phyloP scores from a whole-genome alignment of 1,140 invertebrate genomes.

The Trichoplusia ni region DNA sequence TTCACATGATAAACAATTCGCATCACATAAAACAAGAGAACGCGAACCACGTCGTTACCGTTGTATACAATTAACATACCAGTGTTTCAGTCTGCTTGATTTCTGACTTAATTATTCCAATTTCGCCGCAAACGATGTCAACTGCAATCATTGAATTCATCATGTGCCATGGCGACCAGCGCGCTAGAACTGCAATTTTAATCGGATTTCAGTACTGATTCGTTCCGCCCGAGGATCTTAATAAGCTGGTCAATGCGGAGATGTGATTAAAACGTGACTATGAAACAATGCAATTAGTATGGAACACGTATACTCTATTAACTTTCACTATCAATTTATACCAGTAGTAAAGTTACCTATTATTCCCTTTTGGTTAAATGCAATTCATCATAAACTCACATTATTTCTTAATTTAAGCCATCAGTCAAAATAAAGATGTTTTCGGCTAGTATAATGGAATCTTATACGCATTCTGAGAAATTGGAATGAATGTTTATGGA shows the following conservation, averaged over 20 bases:
- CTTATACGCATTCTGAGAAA: neutral
- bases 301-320: conserved; percentile 15
- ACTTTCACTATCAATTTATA: neutral
- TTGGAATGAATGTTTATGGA: neutral
- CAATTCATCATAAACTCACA: neutral
- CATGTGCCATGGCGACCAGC: conserved; percentile 9
- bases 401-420: neutral
- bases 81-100: conserved; percentile 31
- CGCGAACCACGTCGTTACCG: too few relatives aligned
- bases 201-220: neutral
- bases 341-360: neutral
- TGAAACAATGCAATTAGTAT: conserved; percentile 25
- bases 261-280: conserved; percentile 26
- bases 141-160: conserved; percentile 38
- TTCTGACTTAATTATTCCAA: conserved; percentile 36
- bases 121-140: conserved; percentile 32
- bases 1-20: too few relatives aligned
- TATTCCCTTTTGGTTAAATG: too few relatives aligned
- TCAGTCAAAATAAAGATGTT: neutral
- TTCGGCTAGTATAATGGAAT: neutral
- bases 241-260: conserved; percentile 7
- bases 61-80: conserved; percentile 17
- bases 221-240: neutral
- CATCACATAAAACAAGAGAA: too few relatives aligned
- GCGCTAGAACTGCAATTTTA: neutral